Conservation (phyloP, 37 sponge, comb jelly and placozoan species). For the Oopsacas minuta region DNA sequence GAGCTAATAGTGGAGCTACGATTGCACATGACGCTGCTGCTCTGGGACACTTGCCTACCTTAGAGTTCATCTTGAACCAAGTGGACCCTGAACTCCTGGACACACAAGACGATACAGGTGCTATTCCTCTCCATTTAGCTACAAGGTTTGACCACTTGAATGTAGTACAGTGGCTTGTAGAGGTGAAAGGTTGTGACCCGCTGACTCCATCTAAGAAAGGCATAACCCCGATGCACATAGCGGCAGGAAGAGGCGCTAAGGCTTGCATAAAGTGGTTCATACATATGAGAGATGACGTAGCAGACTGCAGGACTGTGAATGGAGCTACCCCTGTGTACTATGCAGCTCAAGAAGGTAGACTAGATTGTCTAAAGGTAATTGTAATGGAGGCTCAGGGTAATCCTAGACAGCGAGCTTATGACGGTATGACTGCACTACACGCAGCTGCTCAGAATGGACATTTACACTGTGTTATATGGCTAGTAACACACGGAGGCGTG, state of each 20-base stretch:
- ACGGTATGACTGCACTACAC: slow-evolving; percentile 62
- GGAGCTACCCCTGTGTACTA: slow-evolving; percentile 77
- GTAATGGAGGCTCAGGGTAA: slow-evolving; percentile 66
- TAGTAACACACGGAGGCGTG: slow-evolving; percentile 29
- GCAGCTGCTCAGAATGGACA: slow-evolving; percentile 64
- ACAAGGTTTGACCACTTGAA: slow-evolving; percentile 56
- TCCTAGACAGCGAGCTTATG: slow-evolving; percentile 39
- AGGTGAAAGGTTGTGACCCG: slow-evolving; percentile 41
- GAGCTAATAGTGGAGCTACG: slow-evolving; percentile 75
- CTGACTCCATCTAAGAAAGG: slow-evolving; percentile 47
- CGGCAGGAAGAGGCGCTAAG: slow-evolving; percentile 54
- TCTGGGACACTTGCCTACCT: slow-evolving; percentile 58
- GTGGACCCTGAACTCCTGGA: slow-evolving; percentile 45
- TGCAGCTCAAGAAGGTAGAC: slow-evolving; percentile 62
- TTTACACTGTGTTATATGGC: slow-evolving; percentile 45
- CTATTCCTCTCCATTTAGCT: slow-evolving; percentile 83
- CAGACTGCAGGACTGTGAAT: slow-evolving; percentile 54
- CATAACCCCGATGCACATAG: slow-evolving; percentile 61
- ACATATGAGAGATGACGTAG: slow-evolving; percentile 25
- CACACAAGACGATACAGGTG: slow-evolving; percentile 42
- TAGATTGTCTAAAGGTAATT: slow-evolving; percentile 43
- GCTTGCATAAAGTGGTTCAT: slow-evolving; percentile 52
- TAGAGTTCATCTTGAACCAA: slow-evolving; percentile 56
- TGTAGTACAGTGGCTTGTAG: slow-evolving; percentile 54
- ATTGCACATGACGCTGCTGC: slow-evolving; percentile 88